Conservation (phyloP, 2,113 vertebrate species). For the Progne subis region DNA sequence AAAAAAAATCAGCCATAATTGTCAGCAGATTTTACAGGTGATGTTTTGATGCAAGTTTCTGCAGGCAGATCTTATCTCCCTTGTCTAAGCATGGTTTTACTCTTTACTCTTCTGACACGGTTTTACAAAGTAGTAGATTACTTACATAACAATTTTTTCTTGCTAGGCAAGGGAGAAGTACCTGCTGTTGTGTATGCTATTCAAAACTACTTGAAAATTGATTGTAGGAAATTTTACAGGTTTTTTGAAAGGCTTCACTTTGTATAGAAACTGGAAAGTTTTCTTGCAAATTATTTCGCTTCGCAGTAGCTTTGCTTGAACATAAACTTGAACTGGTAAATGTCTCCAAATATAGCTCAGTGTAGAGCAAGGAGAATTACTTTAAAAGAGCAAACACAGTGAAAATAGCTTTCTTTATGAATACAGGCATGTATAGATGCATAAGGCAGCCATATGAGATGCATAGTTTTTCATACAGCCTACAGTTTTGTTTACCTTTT, state of each 20-base stretch:
- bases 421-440: neutral
- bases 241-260: neutral
- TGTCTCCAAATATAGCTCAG: neutral
- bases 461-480: neutral
- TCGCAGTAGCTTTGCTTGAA: neutral
- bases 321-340: neutral
- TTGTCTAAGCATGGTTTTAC: neutral
- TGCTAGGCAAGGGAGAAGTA: neutral
- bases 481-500: neutral
- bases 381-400: neutral
- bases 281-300: neutral
- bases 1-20: neutral
- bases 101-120: neutral
- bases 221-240: neutral
- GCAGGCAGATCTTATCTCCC: neutral
- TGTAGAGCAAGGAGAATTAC: neutral
- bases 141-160: neutral
- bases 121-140: neutral
- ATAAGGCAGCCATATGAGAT: neutral
- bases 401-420: neutral
- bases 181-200: accelerated
- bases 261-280: neutral
- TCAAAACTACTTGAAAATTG: neutral
- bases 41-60: neutral
- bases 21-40: neutral